phyloP scores from a whole-genome alignment of 2,888 invertebrate species.

The Tinea pellionella region DNA sequence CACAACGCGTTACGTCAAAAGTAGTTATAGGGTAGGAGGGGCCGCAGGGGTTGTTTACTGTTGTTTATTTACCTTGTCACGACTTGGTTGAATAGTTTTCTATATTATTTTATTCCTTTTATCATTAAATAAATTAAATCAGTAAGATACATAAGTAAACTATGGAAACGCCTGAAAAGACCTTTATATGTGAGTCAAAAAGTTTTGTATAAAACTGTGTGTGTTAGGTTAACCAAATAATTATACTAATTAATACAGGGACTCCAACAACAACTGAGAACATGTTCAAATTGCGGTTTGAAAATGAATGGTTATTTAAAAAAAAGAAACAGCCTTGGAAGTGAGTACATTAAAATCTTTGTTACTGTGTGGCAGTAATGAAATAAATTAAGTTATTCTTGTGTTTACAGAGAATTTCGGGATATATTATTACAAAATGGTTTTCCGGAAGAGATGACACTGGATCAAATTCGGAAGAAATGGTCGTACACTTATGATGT shows the following conservation, averaged over 20 bases:
- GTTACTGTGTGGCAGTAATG: too few species aligned
- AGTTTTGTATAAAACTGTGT: background rate
- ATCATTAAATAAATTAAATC: too few species aligned
- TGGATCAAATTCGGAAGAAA: constrained; percentile 56
- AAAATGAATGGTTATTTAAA: constrained; percentile 55
- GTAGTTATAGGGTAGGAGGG: too few species aligned
- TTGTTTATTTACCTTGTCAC: too few species aligned
- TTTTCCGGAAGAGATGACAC: constrained; percentile 52
- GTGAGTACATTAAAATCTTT: constrained; percentile 33
- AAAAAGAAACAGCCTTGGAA: constrained; percentile 58
- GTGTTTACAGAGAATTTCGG: constrained; percentile 43
- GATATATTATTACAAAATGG: constrained; percentile 50
- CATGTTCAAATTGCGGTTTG: constrained; percentile 47
- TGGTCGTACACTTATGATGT: constrained; percentile 63
- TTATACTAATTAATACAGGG: constrained; percentile 34
- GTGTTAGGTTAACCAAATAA: background rate
- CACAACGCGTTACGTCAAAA: too few species aligned
- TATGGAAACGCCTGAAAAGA: constrained; percentile 26
- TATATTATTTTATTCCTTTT: too few species aligned
- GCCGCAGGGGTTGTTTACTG: too few species aligned
- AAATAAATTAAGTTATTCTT: too few species aligned
- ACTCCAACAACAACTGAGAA: constrained; percentile 43
- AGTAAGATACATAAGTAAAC: background rate
- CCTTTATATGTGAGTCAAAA: constrained; percentile 41
- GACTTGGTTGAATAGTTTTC: too few species aligned